Conservation (phyloP, 2,113 vertebrate species). For the Euleptes europaea region DNA sequence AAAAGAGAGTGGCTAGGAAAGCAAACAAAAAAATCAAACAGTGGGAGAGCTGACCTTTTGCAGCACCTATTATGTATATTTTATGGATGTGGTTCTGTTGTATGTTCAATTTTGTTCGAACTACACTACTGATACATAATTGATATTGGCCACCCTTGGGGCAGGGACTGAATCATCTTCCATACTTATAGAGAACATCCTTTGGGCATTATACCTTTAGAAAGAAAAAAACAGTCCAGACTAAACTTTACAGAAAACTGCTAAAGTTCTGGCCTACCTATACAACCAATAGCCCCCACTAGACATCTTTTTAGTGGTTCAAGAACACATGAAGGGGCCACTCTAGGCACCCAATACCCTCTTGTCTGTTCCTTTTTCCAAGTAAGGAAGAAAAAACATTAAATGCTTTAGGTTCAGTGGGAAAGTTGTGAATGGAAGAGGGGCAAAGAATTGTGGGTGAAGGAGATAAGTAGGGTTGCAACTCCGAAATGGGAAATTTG, state of each 20-base stretch:
- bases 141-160: constrained; percentile 1
- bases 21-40: constrained; percentile 24
- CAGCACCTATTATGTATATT: constrained; percentile 2
- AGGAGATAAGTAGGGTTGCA: no score
- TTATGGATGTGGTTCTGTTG: constrained; percentile 13
- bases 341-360: background rate
- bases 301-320: background rate
- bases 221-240: background rate
- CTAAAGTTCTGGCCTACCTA: background rate
- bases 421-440: background rate
- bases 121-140: background rate
- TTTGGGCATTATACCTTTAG: constrained; percentile 9
- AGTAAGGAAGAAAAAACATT: background rate
- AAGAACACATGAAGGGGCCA: background rate
- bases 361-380: background rate
- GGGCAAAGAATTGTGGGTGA: no score
- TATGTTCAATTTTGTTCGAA: constrained; percentile 14
- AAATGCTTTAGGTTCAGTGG: background rate
- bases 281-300: background rate
- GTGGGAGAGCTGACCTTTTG: background rate
- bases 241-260: background rate
- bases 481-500: no score
- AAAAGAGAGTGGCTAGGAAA: background rate
- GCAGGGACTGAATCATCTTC: background rate
- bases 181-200: rapidly evolving